Conservation (phyloP, 2,888 invertebrate genomes). For the Biston stratarius region DNA sequence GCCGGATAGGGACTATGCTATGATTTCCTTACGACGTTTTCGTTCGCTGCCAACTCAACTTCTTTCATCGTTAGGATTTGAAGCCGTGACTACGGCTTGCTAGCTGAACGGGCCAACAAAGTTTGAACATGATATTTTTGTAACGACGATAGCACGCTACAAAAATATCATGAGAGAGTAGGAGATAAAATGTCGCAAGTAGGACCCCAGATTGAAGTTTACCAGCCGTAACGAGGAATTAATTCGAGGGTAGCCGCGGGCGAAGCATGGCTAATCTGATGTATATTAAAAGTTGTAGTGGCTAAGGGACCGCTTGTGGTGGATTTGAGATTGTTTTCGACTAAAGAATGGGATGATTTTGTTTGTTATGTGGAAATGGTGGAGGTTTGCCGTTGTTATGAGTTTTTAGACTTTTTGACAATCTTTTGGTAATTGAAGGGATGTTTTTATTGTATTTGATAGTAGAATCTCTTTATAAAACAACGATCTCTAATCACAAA, state of each 20-base stretch:
- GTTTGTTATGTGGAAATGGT: slow-evolving; percentile 1
- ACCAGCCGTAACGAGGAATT: slow-evolving; percentile 72
- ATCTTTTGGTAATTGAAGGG: neutral
- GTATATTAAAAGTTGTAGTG: slow-evolving; percentile 61
- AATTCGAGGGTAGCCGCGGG: slow-evolving; percentile 67
- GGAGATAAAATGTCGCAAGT: neutral
- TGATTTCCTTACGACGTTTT: no score
- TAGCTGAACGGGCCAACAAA: no score
- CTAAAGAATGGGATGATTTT: slow-evolving; percentile 29
- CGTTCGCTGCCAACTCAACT: no score
- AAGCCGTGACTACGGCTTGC: no score
- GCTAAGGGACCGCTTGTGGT: slow-evolving; percentile 23
- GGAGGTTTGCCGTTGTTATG: neutral
- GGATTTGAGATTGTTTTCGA: slow-evolving; percentile 41
- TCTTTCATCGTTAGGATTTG: no score
- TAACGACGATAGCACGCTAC: no score
- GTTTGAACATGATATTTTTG: no score
- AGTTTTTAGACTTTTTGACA: neutral
- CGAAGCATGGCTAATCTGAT: slow-evolving; percentile 57
- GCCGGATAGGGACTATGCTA: no score
- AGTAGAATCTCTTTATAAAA: neutral
- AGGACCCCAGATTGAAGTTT: slow-evolving; percentile 53
- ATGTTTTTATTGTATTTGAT: no score
- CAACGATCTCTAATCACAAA: neutral
- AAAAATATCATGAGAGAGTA: neutral